These are phyloP conservation scores for Chrysaora quinquecirrha DNA, from an alignment of 30 jellyfish, hydroid and myxozoan species.

Conservation along the genomic window DNA sequence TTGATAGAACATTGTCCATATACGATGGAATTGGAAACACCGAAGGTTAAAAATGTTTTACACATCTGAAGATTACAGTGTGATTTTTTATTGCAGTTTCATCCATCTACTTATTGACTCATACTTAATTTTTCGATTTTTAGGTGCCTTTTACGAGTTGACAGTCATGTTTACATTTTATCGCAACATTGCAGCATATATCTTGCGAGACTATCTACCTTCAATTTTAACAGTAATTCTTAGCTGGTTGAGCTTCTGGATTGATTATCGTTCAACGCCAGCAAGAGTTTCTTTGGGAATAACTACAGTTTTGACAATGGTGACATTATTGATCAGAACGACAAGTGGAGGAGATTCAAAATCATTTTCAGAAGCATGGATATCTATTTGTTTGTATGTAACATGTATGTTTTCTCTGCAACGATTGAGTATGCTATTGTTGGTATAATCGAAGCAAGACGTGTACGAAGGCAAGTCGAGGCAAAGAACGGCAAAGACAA, in stretches of 20 bases:
- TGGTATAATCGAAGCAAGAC: conserved; percentile 18
- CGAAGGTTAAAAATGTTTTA: background rate
- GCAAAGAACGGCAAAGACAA: background rate
- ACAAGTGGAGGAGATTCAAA: conserved; percentile 3
- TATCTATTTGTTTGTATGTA: conserved; percentile 32
- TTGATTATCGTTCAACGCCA: conserved; percentile 38
- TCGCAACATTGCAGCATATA: conserved; percentile 19
- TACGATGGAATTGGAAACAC: conserved; percentile 2
- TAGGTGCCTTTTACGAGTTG: conserved; percentile 23
- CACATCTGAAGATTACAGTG: too few relatives aligned
- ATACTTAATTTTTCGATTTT: too few relatives aligned
- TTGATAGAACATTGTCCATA: background rate
- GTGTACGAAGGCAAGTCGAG: background rate
- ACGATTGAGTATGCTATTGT: conserved; percentile 41
- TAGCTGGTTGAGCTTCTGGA: conserved; percentile 66
- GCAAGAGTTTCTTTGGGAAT: conserved; percentile 64
- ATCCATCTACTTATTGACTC: too few relatives aligned
- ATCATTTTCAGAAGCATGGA: conserved; percentile 55
- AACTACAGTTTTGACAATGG: conserved; percentile 61
- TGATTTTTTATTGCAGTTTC: too few relatives aligned
- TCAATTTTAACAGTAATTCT: conserved; percentile 33
- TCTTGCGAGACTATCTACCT: conserved; percentile 62
- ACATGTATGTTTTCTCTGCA: conserved; percentile 44
- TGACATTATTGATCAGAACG: conserved; percentile 25
- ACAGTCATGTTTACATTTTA: conserved; percentile 20